Base-by-base conservation (phyloP, 2,888 invertebrate genomes). In the Teleogryllus oceanicus region DNA sequence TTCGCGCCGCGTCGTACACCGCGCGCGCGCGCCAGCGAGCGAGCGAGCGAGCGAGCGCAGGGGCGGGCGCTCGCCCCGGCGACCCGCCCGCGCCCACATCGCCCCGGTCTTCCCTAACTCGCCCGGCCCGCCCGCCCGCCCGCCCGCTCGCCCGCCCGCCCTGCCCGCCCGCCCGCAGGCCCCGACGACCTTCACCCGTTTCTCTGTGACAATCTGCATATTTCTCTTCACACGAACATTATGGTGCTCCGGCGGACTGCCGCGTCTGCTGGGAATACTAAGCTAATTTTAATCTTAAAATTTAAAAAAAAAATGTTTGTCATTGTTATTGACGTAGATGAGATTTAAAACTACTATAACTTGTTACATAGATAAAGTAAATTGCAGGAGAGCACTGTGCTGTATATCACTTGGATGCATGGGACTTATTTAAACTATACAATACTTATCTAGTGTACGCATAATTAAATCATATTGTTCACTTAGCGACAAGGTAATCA, bases 201-300 rank as follows among this genome's bases (percentile, higher is more conserved):
- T 81, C 80, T 81, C 81, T 82, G 81, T 81, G 82, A 82, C 82
- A 82, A 82, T 82, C 82, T 82, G 80, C 74, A 77, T 49, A 77
- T 49, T 77, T 77, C 50, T 77, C 49, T 78, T 49, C 49, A 49
- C 62, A 50, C n/a, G 50, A 82, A 82, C 80, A 78, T 78, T 82
- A 82, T 82, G 82, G 82, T 82, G 82, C 82, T 80, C 50, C 37
- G 49, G 77, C 77, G 50, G 77, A 49, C 49, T 50, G 77, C 11
- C 77, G 75, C 24, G 20, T 62, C 62, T 12, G 62, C 62, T 62
- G 62, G 62, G 62, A 18, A 62, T 62, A 62, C 49, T 75, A 79
- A 79, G 21, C 79, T 79, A 62, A 24, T 75, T 20, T 75, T 75
- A 79, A 75, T 75, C 50, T 75, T 24, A 49, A 78, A 75, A 24